These are phyloP conservation scores for Anomalospiza imberbis DNA, from an alignment of 2,797 vertebrate genomes.

Conservation along the genomic window DNA sequence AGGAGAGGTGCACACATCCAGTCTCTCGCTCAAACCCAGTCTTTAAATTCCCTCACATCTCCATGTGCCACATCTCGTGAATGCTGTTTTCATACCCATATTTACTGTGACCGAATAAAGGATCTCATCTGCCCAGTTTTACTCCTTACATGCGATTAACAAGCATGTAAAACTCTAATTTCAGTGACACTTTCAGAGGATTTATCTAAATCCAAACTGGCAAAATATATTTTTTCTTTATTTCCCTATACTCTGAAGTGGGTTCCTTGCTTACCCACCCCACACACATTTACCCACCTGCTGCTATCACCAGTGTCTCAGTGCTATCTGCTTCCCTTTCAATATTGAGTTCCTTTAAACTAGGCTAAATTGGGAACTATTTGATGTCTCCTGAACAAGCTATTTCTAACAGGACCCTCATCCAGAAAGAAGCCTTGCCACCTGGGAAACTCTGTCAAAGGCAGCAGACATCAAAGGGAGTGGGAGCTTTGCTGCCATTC, in stretches of 20 bases:
- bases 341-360: constrained; percentile 43
- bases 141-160: not conserved
- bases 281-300: not conserved
- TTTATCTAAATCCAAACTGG: not conserved
- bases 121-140: not conserved
- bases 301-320: not conserved
- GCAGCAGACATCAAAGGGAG: constrained; percentile 49
- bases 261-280: not conserved
- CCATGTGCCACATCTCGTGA: accelerated
- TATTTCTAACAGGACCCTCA: constrained; percentile 29
- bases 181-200: not conserved
- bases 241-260: not conserved
- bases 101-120: not conserved
- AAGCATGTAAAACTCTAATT: not conserved
- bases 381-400: constrained; percentile 22
- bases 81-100: not conserved
- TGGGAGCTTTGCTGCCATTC: not conserved
- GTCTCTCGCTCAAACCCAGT: not conserved
- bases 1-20: not conserved
- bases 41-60: not conserved
- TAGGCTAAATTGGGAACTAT: constrained; percentile 35
- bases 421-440: not conserved
- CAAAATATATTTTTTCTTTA: not conserved
- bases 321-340: not conserved
- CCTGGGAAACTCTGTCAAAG: constrained; percentile 23